Conservation (phyloP, 2,888 invertebrate species). For the Eueremaeus valkanovi region DNA sequence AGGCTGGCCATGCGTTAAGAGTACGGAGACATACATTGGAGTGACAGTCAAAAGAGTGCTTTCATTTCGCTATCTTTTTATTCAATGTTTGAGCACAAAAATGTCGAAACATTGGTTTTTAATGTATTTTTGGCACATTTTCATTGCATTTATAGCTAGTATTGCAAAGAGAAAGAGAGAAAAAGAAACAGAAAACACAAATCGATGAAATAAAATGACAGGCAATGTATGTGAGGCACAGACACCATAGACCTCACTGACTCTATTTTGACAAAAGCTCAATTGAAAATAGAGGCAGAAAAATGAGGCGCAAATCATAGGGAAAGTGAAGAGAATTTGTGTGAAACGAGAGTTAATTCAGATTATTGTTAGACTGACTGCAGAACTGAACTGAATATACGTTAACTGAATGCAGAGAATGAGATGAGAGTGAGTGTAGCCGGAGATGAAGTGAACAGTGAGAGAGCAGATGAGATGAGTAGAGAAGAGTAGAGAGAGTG, state of each 20-base stretch:
- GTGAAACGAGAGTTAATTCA: conserved; percentile 13
- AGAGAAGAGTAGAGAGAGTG: neutral
- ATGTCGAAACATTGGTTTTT: conserved; percentile 21
- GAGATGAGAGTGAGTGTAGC: no score
- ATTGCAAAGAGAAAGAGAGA: no score
- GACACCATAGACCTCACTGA: neutral
- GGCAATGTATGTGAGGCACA: neutral
- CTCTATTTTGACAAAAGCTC: neutral
- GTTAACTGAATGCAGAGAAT: no score
- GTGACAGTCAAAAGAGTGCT: neutral
- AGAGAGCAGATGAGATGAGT: neutral
- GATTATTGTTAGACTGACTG: neutral
- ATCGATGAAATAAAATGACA: neutral
- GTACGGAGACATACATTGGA: neutral
- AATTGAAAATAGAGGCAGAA: conserved; percentile 11
- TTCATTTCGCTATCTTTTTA: neutral
- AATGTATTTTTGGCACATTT: conserved; percentile 17
- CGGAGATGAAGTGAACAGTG: neutral
- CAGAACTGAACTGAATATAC: neutral
- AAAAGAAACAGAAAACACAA: neutral
- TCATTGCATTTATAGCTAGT: neutral
- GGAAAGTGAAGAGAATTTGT: neutral
- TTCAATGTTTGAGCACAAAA: neutral
- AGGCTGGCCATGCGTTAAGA: neutral
- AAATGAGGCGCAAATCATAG: neutral